Evolutionary conservation across 2,113 vertebrate species (phyloP).

Genomic region (Ptychochromis oligacanthus): DNA sequence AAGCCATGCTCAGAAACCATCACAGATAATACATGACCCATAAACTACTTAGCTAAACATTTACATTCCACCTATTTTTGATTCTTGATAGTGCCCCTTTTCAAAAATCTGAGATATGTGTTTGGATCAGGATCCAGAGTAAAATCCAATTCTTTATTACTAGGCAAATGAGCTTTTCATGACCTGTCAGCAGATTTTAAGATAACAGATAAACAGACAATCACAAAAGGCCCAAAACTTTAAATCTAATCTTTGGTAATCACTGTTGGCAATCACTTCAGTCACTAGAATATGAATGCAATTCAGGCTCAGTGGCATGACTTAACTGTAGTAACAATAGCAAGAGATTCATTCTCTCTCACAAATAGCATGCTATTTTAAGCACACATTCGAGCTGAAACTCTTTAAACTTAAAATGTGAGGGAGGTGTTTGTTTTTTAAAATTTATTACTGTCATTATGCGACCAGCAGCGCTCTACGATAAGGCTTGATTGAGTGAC

Average conservation of each 20-base stretch:
- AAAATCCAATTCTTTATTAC: too few relatives aligned
- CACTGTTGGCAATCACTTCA: neutral
- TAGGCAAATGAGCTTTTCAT: neutral
- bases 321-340: neutral
- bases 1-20: neutral
- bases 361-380: neutral
- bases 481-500: slow-evolving; percentile 74
- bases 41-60: neutral
- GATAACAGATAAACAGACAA: neutral
- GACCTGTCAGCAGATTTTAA: neutral
- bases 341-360: neutral
- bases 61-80: neutral
- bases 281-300: neutral
- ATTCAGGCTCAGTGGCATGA: neutral
- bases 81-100: neutral
- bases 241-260: neutral
- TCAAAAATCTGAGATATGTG: too few relatives aligned
- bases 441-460: slow-evolving; percentile 77
- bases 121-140: too few relatives aligned
- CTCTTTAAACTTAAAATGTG: slow-evolving; percentile 46
- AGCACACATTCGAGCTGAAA: neutral
- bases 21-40: neutral
- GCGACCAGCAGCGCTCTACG: slow-evolving; percentile 56
- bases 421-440: slow-evolving; percentile 57
- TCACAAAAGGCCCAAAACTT: neutral